Evolutionary conservation across 2,888 invertebrate genomes (phyloP), one percentile per base, ranked within the genome.

Genomic region (Chironomus riparius): DNA sequence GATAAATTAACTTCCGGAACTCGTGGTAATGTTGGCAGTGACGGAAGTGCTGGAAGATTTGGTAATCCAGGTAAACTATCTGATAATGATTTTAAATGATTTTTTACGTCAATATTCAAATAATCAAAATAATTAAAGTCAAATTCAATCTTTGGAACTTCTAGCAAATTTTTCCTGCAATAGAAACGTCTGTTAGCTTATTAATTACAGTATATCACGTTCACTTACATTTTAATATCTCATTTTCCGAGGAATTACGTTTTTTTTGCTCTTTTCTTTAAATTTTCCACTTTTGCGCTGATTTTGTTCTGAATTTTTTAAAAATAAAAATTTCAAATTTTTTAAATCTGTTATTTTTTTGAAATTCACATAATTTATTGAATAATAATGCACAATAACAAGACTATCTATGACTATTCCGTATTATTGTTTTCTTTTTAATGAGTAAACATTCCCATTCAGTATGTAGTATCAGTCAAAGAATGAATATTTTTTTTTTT

Each of bases 81-180:
- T 2, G 28, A 62, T 3, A 73, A 12, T 7, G 38, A 18, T 4
- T 62, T 61, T 12, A 73, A 47, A 7, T 47, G 15, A 47, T 38
- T 13, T 47, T 28, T 38, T 10, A 73, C 13, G 21, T 65, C 21
- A 12, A 24, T 15, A 50, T 61, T 56, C 0, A 48, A 71, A n/a
- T n/a, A n/a, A 73, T 73, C 72, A 18, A 73, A 73, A 10, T 73
- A 56, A 38, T 73, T 62, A 62, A 73, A 73, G 12, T 74, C 74
- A 48, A 74, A 74, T 12, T 73, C 65, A 47, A 62, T 38, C 50
- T 73, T 61, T 13, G 74, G 47, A 12, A 47, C 74, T 61, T 74
- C 74, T 22, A 74, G 47, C 74, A 74, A 24, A 68, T 74, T 74
- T 74, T 74, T 74, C 74, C 74, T 74, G 74, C 47, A 74, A 74